Evolutionary conservation across 2,797 vertebrate species (phyloP).

Genomic region (Cuculus canorus): DNA sequence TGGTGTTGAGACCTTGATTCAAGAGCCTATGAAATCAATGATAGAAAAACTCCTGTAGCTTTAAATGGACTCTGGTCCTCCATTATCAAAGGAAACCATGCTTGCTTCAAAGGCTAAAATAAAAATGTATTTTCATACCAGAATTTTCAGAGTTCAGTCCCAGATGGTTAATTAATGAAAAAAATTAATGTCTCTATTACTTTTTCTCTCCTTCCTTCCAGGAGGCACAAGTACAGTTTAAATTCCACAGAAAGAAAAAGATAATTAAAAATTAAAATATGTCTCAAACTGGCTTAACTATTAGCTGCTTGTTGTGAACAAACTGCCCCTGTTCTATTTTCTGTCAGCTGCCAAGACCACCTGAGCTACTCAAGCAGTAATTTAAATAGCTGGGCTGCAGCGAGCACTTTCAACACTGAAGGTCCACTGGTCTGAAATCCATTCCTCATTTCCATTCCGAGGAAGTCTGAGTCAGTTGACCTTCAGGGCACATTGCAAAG

Average conservation of each 20-base stretch:
- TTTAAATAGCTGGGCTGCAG: background rate
- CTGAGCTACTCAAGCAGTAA: background rate
- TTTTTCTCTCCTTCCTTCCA: constrained; percentile 20
- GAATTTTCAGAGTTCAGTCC: background rate
- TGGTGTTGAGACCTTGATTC: background rate
- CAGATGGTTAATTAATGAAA: constrained; percentile 32
- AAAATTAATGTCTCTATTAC: background rate
- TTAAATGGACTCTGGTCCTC: background rate
- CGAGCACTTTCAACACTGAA: background rate
- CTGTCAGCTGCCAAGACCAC: background rate
- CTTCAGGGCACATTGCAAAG: background rate
- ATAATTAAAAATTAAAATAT: background rate
- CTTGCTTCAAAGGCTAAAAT: background rate
- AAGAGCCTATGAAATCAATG: background rate
- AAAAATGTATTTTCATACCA: background rate
- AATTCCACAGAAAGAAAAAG: background rate
- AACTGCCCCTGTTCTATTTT: background rate
- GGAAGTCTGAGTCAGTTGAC: background rate
- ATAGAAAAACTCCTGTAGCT: background rate
- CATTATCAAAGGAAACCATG: background rate
- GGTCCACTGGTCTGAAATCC: background rate
- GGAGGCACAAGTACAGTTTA: background rate
- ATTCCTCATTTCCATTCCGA: constrained; percentile 8
- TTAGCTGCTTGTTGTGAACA: background rate
- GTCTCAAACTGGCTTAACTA: background rate